Percentiles rank a stretch among this genome's conserved stretches.
These are phyloP conservation scores for Plectrocnemia conspersa DNA, from an alignment of 1,140 invertebrate species.

Conservation along the genomic window DNA sequence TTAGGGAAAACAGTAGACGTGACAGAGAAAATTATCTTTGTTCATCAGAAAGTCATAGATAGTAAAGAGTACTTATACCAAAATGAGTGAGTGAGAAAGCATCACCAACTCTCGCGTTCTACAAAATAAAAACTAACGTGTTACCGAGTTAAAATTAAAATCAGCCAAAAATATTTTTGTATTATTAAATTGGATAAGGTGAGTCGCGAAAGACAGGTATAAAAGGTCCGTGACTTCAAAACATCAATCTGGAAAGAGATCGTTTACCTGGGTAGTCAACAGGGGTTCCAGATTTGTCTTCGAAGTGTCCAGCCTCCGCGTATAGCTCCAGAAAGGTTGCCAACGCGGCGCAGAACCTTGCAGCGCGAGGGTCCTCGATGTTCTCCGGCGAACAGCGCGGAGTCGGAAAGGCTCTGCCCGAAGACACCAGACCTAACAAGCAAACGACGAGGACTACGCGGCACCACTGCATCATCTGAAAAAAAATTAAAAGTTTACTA, in stretches of 20 bases:
- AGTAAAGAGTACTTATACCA: too few relatives aligned
- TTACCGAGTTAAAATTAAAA: too few relatives aligned
- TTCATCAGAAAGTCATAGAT: too few relatives aligned
- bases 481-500: constrained; percentile 1
- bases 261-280: constrained; percentile 30
- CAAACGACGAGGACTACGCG: constrained; percentile 22
- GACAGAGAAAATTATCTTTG: too few relatives aligned
- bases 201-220: too few relatives aligned
- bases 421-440: constrained; percentile 32
- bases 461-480: constrained; percentile 34
- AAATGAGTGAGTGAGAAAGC: too few relatives aligned
- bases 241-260: too few relatives aligned
- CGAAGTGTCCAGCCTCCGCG: constrained; percentile 42
- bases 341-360: constrained; percentile 48
- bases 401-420: constrained; percentile 37
- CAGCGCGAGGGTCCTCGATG: constrained; percentile 46
- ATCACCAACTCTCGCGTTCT: too few relatives aligned
- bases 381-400: constrained; percentile 45
- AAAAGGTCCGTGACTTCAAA: too few relatives aligned
- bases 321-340: constrained; percentile 51
- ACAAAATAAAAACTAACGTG: too few relatives aligned
- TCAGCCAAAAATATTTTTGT: constrained; percentile 1
- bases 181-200: neutral
- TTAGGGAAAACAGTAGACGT: too few relatives aligned
- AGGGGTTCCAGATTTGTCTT: constrained; percentile 37